Evolutionary conservation across 2,888 invertebrate genomes (phyloP).

Genomic region (Leptinotarsa rubiginosa): DNA sequence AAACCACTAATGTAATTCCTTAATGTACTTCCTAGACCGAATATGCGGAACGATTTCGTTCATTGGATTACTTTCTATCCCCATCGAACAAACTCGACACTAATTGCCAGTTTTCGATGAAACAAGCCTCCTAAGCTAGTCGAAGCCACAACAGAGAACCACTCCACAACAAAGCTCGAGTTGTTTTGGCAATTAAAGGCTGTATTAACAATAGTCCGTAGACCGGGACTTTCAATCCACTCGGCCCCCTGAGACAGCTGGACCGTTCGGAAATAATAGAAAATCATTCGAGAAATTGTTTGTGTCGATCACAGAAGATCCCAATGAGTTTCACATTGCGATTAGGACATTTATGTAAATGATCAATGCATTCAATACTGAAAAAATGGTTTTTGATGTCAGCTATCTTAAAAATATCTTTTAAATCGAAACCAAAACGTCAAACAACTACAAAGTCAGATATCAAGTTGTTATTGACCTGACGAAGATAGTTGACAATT

Average conservation of each 20-base stretch:
- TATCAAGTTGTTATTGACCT: too few relatives aligned
- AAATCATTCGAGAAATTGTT: background rate
- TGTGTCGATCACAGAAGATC: too few relatives aligned
- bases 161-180: conserved; percentile 36
- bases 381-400: background rate
- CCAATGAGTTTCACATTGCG: too few relatives aligned
- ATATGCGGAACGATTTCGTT: conserved; percentile 11
- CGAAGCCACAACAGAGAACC: conserved; percentile 27
- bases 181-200: conserved; percentile 44
- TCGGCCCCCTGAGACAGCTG: conserved; percentile 20
- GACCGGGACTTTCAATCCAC: conserved; percentile 27
- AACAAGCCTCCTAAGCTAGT: conserved; percentile 30
- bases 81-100: conserved; percentile 15
- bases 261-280: background rate
- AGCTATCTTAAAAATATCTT: too few relatives aligned
- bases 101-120: conserved; percentile 37
- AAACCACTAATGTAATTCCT: background rate
- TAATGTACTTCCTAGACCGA: background rate
- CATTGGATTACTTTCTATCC: conserved; percentile 7
- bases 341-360: too few relatives aligned
- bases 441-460: too few relatives aligned
- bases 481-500: too few relatives aligned
- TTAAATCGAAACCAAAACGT: too few relatives aligned
- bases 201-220: conserved; percentile 41
- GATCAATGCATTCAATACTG: too few relatives aligned